A percentile compares a stretch with the other conserved stretches of the same genome.
phyloP scores from a whole-genome alignment of 2,888 invertebrate species.

The Gerris lacustris region DNA sequence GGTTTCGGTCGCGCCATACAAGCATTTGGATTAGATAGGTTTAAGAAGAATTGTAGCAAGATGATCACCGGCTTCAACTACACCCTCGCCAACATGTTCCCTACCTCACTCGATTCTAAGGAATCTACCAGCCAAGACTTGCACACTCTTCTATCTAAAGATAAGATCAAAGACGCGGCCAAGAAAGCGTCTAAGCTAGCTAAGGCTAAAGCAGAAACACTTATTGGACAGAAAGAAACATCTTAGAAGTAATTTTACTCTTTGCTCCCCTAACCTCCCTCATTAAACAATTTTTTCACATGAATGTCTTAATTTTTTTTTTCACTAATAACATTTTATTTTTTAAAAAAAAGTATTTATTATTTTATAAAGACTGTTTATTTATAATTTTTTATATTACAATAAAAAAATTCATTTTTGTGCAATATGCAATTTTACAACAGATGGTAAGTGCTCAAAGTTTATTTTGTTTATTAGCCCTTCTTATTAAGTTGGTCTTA shows the following conservation, averaged over 20 bases:
- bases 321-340: too few species aligned
- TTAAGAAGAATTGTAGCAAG: constrained; percentile 71
- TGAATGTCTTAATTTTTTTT: too few species aligned
- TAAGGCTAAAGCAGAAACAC: constrained; percentile 42
- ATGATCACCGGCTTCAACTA: constrained; percentile 76
- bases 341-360: too few species aligned
- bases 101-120: constrained; percentile 31
- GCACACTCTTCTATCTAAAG: constrained; percentile 36
- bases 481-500: too few species aligned
- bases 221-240: constrained; percentile 27
- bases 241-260: constrained; percentile 14
- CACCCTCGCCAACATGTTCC: constrained; percentile 63
- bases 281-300: too few species aligned
- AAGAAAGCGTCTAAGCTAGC: constrained; percentile 71
- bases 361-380: too few species aligned
- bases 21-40: constrained; percentile 78
- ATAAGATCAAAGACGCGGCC: constrained; percentile 63
- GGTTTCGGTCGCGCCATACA: constrained; percentile 80
- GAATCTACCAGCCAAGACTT: constrained; percentile 33
- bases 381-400: too few species aligned
- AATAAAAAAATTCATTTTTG: too few species aligned
- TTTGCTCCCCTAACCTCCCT: not conserved
- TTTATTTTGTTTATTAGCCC: too few species aligned
- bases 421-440: too few species aligned
- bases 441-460: too few species aligned